Base-by-base conservation (phyloP, 1,140 invertebrate genomes). In the Oedothorax gibbosus region DNA sequence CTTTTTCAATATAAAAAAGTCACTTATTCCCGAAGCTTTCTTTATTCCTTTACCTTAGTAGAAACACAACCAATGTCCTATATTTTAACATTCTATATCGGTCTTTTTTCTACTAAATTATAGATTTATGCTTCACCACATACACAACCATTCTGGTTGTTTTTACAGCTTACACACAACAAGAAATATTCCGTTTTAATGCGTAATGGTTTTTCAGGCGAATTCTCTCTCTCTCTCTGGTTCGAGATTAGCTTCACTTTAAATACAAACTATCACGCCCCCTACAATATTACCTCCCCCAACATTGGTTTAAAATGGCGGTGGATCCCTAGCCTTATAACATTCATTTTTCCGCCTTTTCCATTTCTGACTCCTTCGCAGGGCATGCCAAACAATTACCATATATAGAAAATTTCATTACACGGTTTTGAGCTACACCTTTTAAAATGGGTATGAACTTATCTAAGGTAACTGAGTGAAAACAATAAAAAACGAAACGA, bases 361-460 rank as follows among this genome's bases (percentile, higher is more conserved):
- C 50, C 20, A 6, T 60, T 80, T 71, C 69, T 20, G 69, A 64
- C 80, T 56, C 60, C 35, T 15, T 62, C 35, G 35, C 35, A 35
- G 9, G 66, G 69, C 62, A 83, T 71, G 62, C 65, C 81, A 68
- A 84, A 76, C 73, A 84, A 84, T 84, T 84, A 84, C 81, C 81
- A 84, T 84, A 84, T 60, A 73, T 62, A 84, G 65, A 76, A 75
- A 73, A 84, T 84, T 84, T 84, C 81, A 84, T 84, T 84, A 84
- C 76, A 49, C 64, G 56, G 68, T 60, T 79, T 84, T 68, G 71
- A 54, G 72, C 62, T 76, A 84, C 60, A 76, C 64, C 73, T 84
- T 76, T 76, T 75, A 66, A 84, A 84, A 84, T 76, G 62, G 71
- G 60, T 57, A 84, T 84, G 73, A 84, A 84, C 71, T 84, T 53